These are phyloP conservation scores for Seira sanloemensis DNA, from an alignment of 2,888 invertebrate genomes.

Conservation along the genomic window DNA sequence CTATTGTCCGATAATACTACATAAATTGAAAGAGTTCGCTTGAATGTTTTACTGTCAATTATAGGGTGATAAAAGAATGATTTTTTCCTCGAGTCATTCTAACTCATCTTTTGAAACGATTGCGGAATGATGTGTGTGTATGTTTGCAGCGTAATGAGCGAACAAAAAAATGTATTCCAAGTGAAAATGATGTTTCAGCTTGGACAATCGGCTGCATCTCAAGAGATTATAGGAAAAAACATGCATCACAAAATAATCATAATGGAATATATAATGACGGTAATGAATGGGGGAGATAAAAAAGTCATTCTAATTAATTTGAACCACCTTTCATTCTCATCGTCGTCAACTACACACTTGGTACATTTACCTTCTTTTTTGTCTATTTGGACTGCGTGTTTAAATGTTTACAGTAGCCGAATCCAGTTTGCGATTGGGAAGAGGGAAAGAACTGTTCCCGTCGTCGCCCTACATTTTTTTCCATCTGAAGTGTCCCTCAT, in stretches of 20 bases:
- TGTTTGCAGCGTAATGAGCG: background rate
- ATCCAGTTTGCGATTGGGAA: background rate
- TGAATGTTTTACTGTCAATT: slow-evolving; percentile 40
- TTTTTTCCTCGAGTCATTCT: slow-evolving; percentile 28
- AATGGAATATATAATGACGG: slow-evolving; percentile 31
- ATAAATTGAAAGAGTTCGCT: slow-evolving; percentile 37
- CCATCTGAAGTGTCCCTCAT: too few relatives aligned
- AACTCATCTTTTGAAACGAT: slow-evolving; percentile 8
- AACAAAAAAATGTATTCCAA: background rate
- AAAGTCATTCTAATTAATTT: slow-evolving; percentile 65
- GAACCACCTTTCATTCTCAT: slow-evolving; percentile 38
- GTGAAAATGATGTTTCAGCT: background rate
- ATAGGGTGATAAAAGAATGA: slow-evolving; percentile 25
- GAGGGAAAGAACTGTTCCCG: too few relatives aligned
- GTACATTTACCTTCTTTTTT: slow-evolving; percentile 12
- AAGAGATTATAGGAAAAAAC: slow-evolving; percentile 5
- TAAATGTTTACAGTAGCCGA: background rate
- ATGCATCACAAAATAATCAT: slow-evolving; percentile 27
- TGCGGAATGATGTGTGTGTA: slow-evolving; percentile 1
- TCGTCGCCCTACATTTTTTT: too few relatives aligned
- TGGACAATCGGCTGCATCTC: background rate
- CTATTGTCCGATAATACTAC: slow-evolving; percentile 49
- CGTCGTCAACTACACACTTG: background rate
- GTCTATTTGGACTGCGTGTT: background rate
- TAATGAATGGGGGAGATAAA: slow-evolving; percentile 25